Base-by-base conservation (phyloP, 1,140 invertebrate genomes). In the Pachyrhynchus sulphureomaculatus region DNA sequence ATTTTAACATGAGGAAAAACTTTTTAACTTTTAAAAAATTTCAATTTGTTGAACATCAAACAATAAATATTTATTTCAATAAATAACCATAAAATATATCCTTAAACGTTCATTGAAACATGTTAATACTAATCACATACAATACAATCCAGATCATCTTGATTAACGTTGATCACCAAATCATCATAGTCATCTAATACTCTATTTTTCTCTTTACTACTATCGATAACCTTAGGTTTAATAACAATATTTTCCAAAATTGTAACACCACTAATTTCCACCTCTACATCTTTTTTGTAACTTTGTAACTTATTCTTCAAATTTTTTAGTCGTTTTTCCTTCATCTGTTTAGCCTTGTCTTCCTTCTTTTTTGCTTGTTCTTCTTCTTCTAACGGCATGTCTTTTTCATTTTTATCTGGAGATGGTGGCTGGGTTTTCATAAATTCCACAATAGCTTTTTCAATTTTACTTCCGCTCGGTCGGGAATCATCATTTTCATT, bases 91-190 rank as follows among this genome's bases (percentile, higher is more conserved):
- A n/a, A n/a, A n/a, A n/a, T n/a, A n/a, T n/a, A n/a, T n/a, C n/a
- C n/a, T n/a, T n/a, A n/a, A n/a, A n/a, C n/a, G n/a, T n/a, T n/a
- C n/a, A n/a, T n/a, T n/a, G n/a, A n/a, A n/a, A n/a, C n/a, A n/a
- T n/a, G n/a, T n/a, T n/a, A 2, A 2, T 29, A 2, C 26, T 52
- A 69, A 48, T 69, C 67, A 21, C 49, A 49, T 39, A 64, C 54
- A 33, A 69, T 62, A 44, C 62, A 66, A 58, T 67, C 65, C 17
- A 67, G 41, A 47, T 70, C 68, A 47, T 63, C 61, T 36, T 68
- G 60, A 36, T 70, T 67, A 18, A 68, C 57, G 65, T 68, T 68
- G n/a, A 70, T 56, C 20, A 70, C 56, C 32, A 70, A 63, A 37
- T 62, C 64, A 36, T 70, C 68, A 15, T 37, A 39, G 32, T 68